A percentile compares a stretch with the other conserved stretches of the same genome.
These are phyloP conservation scores for Sicus ferrugineus DNA, from an alignment of 2,888 invertebrate genomes.

Conservation along the genomic window DNA sequence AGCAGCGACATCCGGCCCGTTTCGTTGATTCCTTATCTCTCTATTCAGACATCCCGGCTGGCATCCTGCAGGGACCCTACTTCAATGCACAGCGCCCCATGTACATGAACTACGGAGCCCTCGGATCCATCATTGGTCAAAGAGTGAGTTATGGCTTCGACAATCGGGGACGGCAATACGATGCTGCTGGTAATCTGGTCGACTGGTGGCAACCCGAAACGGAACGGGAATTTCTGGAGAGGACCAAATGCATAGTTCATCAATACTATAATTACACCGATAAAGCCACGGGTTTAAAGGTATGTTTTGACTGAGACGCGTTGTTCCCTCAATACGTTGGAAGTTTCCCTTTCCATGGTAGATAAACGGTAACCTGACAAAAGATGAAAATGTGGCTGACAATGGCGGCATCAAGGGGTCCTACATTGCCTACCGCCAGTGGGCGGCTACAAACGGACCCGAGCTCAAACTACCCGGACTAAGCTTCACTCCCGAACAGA, in stretches of 20 bases:
- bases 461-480: constrained; percentile 51
- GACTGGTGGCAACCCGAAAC: constrained; percentile 93
- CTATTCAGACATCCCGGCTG: constrained; percentile 86
- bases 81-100: constrained; percentile 87
- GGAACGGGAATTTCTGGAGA: constrained; percentile 81
- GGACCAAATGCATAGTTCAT: constrained; percentile 89
- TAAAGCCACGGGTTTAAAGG: constrained; percentile 72
- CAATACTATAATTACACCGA: constrained; percentile 93
- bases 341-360: background rate
- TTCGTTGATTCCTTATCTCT: background rate
- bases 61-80: constrained; percentile 91
- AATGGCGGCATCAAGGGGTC: constrained; percentile 57
- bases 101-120: constrained; percentile 92
- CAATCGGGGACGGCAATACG: constrained; percentile 90
- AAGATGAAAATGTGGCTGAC: constrained; percentile 58
- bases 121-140: constrained; percentile 91
- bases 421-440: constrained; percentile 52
- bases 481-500: constrained; percentile 49
- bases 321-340: background rate
- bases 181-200: constrained; percentile 87
- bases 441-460: constrained; percentile 44
- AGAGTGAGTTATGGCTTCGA: constrained; percentile 93
- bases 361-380: constrained; percentile 38
- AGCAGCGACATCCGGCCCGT: background rate
- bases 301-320: constrained; percentile 38